Conservation (phyloP, 2,888 invertebrate genomes). For the Sympetrum striolatum region DNA sequence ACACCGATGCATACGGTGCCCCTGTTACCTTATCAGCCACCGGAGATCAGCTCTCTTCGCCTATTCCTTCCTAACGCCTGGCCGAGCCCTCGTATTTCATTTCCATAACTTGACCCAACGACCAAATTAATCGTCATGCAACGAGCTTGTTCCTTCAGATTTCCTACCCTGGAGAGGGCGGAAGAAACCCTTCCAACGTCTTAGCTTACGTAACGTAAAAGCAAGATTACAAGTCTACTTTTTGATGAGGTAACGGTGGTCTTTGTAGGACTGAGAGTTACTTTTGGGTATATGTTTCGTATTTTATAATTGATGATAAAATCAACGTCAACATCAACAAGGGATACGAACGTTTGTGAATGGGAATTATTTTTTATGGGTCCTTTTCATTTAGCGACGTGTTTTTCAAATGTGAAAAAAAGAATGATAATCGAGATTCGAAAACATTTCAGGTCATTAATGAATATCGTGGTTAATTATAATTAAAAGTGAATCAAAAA, state of each 20-base stretch:
- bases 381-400: too few relatives aligned
- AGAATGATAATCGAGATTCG: too few relatives aligned
- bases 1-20: not conserved
- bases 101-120: slow-evolving; percentile 1
- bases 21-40: not conserved
- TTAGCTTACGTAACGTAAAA: not conserved
- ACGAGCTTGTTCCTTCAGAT: not conserved
- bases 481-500: too few relatives aligned
- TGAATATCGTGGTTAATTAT: too few relatives aligned
- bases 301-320: not conserved
- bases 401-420: too few relatives aligned
- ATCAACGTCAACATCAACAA: too few relatives aligned
- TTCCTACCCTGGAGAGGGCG: not conserved
- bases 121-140: slow-evolving; percentile 22
- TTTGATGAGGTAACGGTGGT: not conserved
- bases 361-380: too few relatives aligned
- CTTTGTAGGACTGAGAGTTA: not conserved
- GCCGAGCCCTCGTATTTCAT: slow-evolving; percentile 16
- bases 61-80: slow-evolving; percentile 8
- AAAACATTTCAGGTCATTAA: too few relatives aligned
- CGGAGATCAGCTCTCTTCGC: not conserved
- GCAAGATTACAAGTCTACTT: not conserved
- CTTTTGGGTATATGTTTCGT: not conserved
- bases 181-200: not conserved
- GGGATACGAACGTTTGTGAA: too few relatives aligned